Conservation (phyloP, 2,888 invertebrate species). For the Tetramorium bicarinatum region DNA sequence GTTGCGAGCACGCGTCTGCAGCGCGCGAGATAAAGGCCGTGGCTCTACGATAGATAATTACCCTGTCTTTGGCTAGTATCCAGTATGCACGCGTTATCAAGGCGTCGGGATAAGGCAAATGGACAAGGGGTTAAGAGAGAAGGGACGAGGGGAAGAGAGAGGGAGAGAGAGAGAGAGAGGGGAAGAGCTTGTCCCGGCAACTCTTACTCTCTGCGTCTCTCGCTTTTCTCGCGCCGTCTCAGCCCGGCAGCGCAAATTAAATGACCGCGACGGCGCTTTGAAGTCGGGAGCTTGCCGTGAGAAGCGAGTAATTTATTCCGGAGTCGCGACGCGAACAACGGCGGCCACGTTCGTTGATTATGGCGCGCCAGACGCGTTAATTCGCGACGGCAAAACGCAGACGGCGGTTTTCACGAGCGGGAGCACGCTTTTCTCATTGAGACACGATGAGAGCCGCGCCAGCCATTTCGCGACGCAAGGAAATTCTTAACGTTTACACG, state of each 20-base stretch:
- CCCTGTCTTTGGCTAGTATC: conserved; percentile 56
- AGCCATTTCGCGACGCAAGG: background rate
- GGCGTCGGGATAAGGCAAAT: conserved; percentile 34
- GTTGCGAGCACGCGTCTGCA: conserved; percentile 56
- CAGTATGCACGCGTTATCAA: conserved; percentile 59
- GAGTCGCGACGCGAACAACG: conserved; percentile 55
- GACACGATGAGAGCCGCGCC: background rate
- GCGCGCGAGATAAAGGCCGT: conserved; percentile 65
- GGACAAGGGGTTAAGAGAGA: conserved; percentile 6
- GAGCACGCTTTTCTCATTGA: background rate
- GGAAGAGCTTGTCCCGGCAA: background rate
- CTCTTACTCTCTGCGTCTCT: conserved; percentile 11
- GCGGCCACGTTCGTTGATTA: conserved; percentile 67
- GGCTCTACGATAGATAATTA: conserved; percentile 69
- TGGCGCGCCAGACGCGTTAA: conserved; percentile 68
- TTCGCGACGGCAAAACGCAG: conserved; percentile 56
- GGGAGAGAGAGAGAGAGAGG: background rate
- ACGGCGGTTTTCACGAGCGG: conserved; percentile 29
- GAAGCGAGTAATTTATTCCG: conserved; percentile 68
- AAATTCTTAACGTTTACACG: background rate
- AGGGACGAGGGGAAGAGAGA: no score
- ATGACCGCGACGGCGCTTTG: conserved; percentile 66
- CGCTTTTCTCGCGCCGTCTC: conserved; percentile 43
- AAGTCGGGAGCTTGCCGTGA: conserved; percentile 55
- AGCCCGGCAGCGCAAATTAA: conserved; percentile 61